A percentile compares a stretch with the other conserved stretches of the same genome.
phyloP scores from a whole-genome alignment of 2,888 invertebrate genomes.

The Globia sparganii region DNA sequence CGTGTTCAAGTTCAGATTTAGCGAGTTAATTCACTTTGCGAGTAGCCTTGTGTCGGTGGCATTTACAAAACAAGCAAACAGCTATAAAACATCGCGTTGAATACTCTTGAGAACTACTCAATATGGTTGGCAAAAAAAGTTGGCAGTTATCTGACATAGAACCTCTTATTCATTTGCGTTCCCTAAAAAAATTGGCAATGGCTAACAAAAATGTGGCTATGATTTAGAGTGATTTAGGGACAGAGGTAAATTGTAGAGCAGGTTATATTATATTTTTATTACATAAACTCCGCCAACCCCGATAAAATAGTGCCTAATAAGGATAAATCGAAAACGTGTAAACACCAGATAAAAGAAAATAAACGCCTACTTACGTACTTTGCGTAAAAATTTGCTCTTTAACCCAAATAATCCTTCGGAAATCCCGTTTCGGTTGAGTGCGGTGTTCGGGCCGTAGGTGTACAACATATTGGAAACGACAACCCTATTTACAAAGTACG shows the following conservation, averaged over 20 bases:
- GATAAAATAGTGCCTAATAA: background rate
- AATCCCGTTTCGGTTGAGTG: slow-evolving; percentile 46
- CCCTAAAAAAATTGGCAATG: background rate
- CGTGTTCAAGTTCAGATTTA: slow-evolving; percentile 64
- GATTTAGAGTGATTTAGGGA: background rate
- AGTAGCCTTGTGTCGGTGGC: slow-evolving; percentile 60
- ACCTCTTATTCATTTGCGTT: slow-evolving; percentile 10
- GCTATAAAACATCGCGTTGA: slow-evolving; percentile 63
- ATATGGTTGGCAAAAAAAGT: slow-evolving; percentile 38
- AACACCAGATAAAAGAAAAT: slow-evolving; percentile 15
- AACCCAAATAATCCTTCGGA: slow-evolving; percentile 38
- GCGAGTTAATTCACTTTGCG: slow-evolving; percentile 57
- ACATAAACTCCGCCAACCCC: background rate
- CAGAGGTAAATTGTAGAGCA: background rate
- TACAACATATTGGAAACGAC: slow-evolving; percentile 50
- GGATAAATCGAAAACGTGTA: slow-evolving; percentile 2
- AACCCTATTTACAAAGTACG: slow-evolving; percentile 70
- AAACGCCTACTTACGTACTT: slow-evolving; percentile 14
- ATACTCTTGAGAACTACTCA: slow-evolving; percentile 42
- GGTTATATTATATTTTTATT: background rate
- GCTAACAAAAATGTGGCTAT: background rate
- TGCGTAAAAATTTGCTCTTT: slow-evolving; percentile 32
- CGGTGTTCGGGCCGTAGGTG: slow-evolving; percentile 33
- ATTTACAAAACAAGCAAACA: slow-evolving; percentile 63
- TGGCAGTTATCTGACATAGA: slow-evolving; percentile 14